Evolutionary conservation across 2,113 vertebrate species (phyloP).

Genomic region (Sinocyclocheilus maitianheensis): DNA sequence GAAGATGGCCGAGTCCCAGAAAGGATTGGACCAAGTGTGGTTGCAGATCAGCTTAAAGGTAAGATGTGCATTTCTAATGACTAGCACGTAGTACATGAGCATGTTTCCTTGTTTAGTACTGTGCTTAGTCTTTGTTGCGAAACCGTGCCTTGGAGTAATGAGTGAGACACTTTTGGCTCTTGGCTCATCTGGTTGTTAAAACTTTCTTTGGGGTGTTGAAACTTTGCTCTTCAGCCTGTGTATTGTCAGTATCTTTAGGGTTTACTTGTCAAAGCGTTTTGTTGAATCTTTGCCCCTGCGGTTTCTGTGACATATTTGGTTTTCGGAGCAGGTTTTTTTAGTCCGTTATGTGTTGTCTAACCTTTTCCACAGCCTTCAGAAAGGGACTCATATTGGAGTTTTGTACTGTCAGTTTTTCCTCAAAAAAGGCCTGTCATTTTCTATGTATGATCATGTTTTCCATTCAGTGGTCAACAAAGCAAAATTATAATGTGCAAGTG

Average conservation of each 20-base stretch:
- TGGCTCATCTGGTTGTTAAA: not conserved
- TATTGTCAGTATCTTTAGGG: not conserved
- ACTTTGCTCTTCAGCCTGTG: not conserved
- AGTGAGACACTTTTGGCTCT: not conserved
- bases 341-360: not conserved
- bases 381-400: not conserved
- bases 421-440: not conserved
- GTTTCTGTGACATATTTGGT: not conserved
- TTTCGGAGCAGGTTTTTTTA: not conserved
- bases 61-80: slow-evolving; percentile 39
- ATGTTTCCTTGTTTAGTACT: not conserved
- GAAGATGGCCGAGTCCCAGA: slow-evolving; percentile 89
- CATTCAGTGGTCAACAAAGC: not conserved
- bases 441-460: not conserved
- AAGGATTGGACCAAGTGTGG: slow-evolving; percentile 85
- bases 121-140: not conserved
- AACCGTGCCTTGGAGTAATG: not conserved
- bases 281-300: not conserved
- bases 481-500: not conserved
- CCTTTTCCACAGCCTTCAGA: not conserved
- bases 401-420: not conserved
- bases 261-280: not conserved
- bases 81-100: not conserved
- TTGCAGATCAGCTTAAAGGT: slow-evolving; percentile 95
- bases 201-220: not conserved